Conservation (phyloP, 2,113 vertebrate genomes). For the Heliornis fulica region DNA sequence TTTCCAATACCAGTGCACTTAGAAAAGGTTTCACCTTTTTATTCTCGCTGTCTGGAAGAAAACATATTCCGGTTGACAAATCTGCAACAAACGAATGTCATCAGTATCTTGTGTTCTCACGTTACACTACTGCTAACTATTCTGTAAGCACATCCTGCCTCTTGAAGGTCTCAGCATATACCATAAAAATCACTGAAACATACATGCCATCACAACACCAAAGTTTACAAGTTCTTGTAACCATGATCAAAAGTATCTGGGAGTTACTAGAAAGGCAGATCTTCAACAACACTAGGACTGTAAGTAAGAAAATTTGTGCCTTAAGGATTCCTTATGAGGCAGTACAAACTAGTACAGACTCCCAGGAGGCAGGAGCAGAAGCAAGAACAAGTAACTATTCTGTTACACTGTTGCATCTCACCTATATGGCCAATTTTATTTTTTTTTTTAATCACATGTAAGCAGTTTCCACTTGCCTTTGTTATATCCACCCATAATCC, state of each 20-base stretch:
- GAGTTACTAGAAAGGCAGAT: not conserved
- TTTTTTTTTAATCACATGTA: not conserved
- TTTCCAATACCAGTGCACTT: not conserved
- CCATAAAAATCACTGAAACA: not conserved
- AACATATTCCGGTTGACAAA: slow-evolving; percentile 70
- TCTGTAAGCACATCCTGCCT: not conserved
- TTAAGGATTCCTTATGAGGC: not conserved
- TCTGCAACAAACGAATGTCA: slow-evolving; percentile 64
- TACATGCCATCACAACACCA: not conserved
- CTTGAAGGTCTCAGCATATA: not conserved
- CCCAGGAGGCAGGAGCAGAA: not conserved
- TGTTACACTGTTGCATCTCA: not conserved
- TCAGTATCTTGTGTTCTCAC: not conserved
- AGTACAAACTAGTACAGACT: not conserved
- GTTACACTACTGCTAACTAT: not conserved
- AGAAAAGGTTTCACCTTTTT: slow-evolving; percentile 58
- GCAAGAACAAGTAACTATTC: not conserved
- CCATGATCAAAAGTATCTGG: not conserved
- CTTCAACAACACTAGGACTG: not conserved
- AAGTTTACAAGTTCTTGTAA: not conserved
- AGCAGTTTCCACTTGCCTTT: not conserved
- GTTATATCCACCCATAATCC: not conserved
- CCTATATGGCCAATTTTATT: not conserved
- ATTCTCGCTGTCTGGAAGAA: slow-evolving; percentile 70
- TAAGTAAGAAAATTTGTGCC: not conserved